These are phyloP conservation scores for Enoplosus armatus DNA, from an alignment of 2,797 vertebrate species.

Conservation along the genomic window DNA sequence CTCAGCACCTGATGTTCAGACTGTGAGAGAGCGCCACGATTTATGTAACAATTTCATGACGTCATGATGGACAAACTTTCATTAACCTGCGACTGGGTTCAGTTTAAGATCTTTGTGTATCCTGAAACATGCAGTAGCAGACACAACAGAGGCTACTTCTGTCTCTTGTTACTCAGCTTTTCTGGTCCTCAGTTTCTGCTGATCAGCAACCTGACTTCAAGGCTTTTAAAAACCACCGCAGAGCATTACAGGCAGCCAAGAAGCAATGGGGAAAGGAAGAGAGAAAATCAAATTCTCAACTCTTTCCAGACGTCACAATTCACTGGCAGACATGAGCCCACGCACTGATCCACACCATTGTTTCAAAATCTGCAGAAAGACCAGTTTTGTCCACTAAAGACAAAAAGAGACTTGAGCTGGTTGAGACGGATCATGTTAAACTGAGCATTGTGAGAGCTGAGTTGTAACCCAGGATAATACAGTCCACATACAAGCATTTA, in stretches of 20 bases:
- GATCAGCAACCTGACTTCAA: conserved; percentile 71
- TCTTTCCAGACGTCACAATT: conserved; percentile 72
- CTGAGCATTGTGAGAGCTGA: conserved; percentile 54
- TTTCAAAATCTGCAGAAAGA: conserved; percentile 67
- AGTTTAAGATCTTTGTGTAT: conserved; percentile 15
- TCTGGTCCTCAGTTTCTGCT: conserved; percentile 67
- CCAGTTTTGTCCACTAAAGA: conserved; percentile 60
- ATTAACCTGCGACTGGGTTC: conserved; percentile 15
- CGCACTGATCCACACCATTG: conserved; percentile 64
- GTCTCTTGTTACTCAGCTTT: conserved; percentile 30
- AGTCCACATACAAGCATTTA: conserved; percentile 58
- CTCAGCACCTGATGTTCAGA: conserved; percentile 54
- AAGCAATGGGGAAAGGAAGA: conserved; percentile 51
- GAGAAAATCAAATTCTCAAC: conserved; percentile 72
- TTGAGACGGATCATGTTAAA: conserved; percentile 54
- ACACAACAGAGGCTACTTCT: conserved; percentile 30
- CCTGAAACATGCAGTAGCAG: conserved; percentile 32
- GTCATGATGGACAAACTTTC: conserved; percentile 27
- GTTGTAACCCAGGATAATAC: conserved; percentile 34
- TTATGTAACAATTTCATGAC: conserved; percentile 8
- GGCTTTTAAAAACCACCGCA: conserved; percentile 61
- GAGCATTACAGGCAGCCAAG: conserved; percentile 61
- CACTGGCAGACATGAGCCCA: conserved; percentile 65
- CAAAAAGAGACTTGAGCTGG: conserved; percentile 62
- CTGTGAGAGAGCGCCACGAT: background rate